Percentiles rank a stretch among this genome's conserved stretches.
Conservation (phyloP, 1,140 invertebrate genomes). For the Mactra quadrangularis region DNA sequence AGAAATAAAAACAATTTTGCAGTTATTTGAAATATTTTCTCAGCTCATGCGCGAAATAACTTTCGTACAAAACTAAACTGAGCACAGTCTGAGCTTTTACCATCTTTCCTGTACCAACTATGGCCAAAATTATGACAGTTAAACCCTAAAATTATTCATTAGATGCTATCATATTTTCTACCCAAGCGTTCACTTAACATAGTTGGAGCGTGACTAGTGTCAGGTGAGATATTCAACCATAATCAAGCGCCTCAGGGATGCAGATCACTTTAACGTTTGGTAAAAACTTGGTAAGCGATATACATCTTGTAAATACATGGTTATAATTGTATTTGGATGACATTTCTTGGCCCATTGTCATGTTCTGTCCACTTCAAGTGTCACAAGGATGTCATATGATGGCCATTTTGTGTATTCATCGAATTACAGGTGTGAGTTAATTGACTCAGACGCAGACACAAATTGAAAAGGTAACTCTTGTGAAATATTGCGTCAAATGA, state of each 20-base stretch:
- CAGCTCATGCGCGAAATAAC: too few species aligned
- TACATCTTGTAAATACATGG: constrained; percentile 46
- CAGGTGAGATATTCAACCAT: constrained; percentile 36
- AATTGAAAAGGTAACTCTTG: not conserved
- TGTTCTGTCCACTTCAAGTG: constrained; percentile 31
- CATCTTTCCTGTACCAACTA: not conserved
- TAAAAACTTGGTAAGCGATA: constrained; percentile 12
- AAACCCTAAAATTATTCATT: constrained; percentile 1
- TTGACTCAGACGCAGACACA: constrained; percentile 4
- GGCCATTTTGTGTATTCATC: constrained; percentile 25
- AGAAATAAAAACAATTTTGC: too few species aligned
- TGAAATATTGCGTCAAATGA: constrained; percentile 54
- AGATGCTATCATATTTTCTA: constrained; percentile 32
- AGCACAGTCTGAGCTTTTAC: too few species aligned
- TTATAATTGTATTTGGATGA: constrained; percentile 34
- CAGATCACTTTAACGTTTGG: constrained; percentile 23
- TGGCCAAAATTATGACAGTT: constrained; percentile 26
- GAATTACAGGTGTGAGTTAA: constrained; percentile 32
- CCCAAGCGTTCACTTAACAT: constrained; percentile 35
- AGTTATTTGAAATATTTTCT: too few species aligned
- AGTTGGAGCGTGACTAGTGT: constrained; percentile 40
- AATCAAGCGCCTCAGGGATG: constrained; percentile 38
- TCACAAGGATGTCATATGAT: constrained; percentile 20
- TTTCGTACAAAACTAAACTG: too few species aligned
- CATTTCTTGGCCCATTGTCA: constrained; percentile 48